A percentile compares a stretch with the other conserved stretches of the same genome.
These are phyloP conservation scores for Hozukius guyotensis DNA, from an alignment of 2,797 vertebrate genomes.

Conservation along the genomic window DNA sequence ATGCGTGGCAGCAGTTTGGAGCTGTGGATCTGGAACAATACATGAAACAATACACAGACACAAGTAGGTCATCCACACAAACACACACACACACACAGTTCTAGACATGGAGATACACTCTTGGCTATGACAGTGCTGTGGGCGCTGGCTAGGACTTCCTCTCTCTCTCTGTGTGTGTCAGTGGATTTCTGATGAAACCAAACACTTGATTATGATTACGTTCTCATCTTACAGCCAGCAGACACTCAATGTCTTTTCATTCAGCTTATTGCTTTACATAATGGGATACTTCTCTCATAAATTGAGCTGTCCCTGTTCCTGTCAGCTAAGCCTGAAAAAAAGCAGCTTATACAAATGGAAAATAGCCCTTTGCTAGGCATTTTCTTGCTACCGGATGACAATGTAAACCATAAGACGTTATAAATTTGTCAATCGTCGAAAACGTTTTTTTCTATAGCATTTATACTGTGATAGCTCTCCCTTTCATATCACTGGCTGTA, in stretches of 20 bases:
- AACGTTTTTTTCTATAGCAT: background rate
- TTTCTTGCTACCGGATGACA: background rate
- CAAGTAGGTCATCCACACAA: slow-evolving; percentile 59
- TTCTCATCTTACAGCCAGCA: slow-evolving; percentile 18
- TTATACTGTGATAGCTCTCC: background rate
- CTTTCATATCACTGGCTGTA: background rate
- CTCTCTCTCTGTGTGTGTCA: slow-evolving; percentile 1
- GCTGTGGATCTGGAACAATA: slow-evolving; percentile 49
- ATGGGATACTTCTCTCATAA: background rate
- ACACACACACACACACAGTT: background rate
- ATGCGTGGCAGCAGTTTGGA: slow-evolving; percentile 54
- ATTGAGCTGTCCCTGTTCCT: background rate
- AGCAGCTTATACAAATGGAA: background rate
- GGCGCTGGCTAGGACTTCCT: background rate
- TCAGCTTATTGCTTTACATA: slow-evolving; percentile 16
- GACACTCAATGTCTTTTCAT: background rate
- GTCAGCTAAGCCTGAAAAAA: background rate
- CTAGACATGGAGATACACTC: slow-evolving; percentile 14
- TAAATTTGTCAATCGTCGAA: background rate
- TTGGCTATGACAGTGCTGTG: background rate
- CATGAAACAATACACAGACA: slow-evolving; percentile 58
- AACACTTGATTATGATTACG: slow-evolving; percentile 31
- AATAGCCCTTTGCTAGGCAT: background rate
- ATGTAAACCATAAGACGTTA: background rate
- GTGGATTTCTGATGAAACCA: slow-evolving; percentile 35